Evolutionary conservation across 2,113 vertebrate species (phyloP).

Genomic region (Gnathonemus longibarbis): DNA sequence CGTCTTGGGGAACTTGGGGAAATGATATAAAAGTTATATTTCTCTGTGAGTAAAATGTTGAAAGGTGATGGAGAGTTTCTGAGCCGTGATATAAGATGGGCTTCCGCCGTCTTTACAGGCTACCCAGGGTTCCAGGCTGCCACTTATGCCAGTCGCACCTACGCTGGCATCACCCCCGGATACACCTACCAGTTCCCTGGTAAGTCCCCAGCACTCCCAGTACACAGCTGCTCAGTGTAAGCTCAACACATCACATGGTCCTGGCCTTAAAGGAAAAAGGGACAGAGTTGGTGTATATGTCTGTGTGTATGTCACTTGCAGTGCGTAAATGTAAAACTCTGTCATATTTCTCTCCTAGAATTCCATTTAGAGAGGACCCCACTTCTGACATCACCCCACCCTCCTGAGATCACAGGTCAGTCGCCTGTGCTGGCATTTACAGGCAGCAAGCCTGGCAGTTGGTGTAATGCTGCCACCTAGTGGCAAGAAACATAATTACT

Average conservation of each 20-base stretch:
- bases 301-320: not conserved
- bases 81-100: not conserved
- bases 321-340: slow-evolving; percentile 45
- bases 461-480: slow-evolving; percentile 21
- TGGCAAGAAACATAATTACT: slow-evolving; percentile 9
- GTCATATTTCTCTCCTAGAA: slow-evolving; percentile 92
- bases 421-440: slow-evolving; percentile 71
- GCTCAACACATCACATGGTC: not conserved
- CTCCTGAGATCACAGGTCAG: slow-evolving; percentile 99
- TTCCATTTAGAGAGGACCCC: slow-evolving; percentile 99
- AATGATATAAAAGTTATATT: not conserved
- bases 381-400: slow-evolving; percentile 99
- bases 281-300: not conserved
- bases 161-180: slow-evolving; percentile 90
- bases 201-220: slow-evolving; percentile 52
- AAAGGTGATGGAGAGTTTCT: not conserved
- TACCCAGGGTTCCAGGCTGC: slow-evolving; percentile 97
- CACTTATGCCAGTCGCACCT: slow-evolving; percentile 92
- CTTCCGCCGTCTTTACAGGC: slow-evolving; percentile 55
- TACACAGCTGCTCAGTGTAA: not conserved
- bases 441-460: slow-evolving; percentile 53
- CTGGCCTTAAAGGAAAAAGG: not conserved
- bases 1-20: not conserved
- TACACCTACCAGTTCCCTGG: slow-evolving; percentile 99
- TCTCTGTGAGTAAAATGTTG: not conserved